A percentile compares a stretch with the other conserved stretches of the same genome.
Evolutionary conservation across 2,113 vertebrate genomes (phyloP).

Genomic region (Mormyrus iriodes): DNA sequence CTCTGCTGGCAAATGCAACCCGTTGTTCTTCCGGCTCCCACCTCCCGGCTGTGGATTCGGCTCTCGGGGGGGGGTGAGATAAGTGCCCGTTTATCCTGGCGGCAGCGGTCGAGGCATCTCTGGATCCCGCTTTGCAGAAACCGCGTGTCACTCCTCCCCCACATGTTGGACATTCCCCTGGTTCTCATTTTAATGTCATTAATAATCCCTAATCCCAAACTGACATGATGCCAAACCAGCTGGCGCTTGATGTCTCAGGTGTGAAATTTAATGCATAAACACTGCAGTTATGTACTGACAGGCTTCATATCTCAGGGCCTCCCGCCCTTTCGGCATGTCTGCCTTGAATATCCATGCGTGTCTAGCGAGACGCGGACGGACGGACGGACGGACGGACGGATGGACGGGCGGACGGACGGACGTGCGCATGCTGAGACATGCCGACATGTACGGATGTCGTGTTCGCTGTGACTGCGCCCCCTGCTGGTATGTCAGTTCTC

Average conservation of each 20-base stretch:
- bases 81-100: too few species aligned
- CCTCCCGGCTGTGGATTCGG: neutral
- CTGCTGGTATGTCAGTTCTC: neutral
- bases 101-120: neutral
- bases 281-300: neutral
- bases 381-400: neutral
- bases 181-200: neutral
- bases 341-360: neutral
- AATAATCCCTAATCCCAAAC: neutral
- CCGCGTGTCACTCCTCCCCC: neutral
- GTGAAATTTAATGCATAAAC: neutral
- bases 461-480: neutral
- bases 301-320: neutral
- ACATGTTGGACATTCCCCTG: neutral
- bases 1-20: neutral
- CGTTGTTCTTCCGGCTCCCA: neutral
- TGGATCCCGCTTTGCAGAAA: neutral
- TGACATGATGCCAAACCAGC: neutral
- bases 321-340: neutral
- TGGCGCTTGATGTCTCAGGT: neutral
- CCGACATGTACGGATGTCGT: neutral
- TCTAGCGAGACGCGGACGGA: neutral
- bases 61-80: neutral
- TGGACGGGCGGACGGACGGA: neutral
- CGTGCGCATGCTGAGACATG: neutral